Evolutionary conservation across 2,797 vertebrate genomes (phyloP), one percentile per base, ranked within the genome.

Genomic region (Poecilia velifera): DNA sequence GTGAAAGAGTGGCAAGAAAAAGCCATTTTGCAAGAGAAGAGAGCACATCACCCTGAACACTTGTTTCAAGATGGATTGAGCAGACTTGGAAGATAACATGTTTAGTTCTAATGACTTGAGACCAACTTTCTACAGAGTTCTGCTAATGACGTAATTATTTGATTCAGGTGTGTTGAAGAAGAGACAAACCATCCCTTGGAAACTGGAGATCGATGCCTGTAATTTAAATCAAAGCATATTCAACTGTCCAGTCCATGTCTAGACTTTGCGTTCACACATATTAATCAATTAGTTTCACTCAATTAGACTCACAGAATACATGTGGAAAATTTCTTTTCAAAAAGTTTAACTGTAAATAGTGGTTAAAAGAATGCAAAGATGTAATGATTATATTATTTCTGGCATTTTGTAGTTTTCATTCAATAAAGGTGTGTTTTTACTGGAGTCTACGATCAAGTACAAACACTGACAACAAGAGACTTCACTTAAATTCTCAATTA

Each of bases 371-470:
- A 28, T 57, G 22, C 28, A n/a, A 57, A n/a, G 10, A 57, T 13
- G 9, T n/a, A 28, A 57, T 12, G 25, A 12, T 28, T 28, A 10
- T 28, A 57, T 57, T 5, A 28, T 28, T 57, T 28, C 55, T 13
- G 55, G 9, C 28, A 28, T 28, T 28, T 57, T 57, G 55, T 28
- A 4, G 55, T 57, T 28, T 57, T 31, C n/a, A 59, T 28, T 59
- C 55, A 77, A 57, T 43, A 70, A 43, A 66, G 22, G 6, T 6
- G 25, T 70, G 6, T 13, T 76, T 66, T 39, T 84, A 88, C 88
- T 78, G 72, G 87, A 80, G 71, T 80, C 86, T 88, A 10, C 3
- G 22, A 53, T 55, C 51, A 22, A 53, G 51, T 53, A 53, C 51
- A 53, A 25, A 53, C 51, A 22, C 20, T 55, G 51, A 55, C 53